phyloP scores from a whole-genome alignment of 2,888 invertebrate genomes.

The Eupithecia inturbata region DNA sequence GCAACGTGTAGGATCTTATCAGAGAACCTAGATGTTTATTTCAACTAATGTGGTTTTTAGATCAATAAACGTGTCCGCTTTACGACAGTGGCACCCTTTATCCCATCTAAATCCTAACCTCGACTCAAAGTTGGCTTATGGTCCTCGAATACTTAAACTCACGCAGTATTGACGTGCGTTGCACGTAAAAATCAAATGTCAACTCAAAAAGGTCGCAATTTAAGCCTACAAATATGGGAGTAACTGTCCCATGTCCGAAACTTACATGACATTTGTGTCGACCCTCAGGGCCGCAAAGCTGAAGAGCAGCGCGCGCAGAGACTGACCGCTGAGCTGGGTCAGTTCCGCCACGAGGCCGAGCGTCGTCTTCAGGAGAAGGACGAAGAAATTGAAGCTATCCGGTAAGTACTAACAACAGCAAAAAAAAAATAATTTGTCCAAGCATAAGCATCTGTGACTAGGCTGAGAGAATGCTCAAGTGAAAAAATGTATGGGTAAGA shows the following conservation, averaged over 20 bases:
- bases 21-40: neutral
- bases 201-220: neutral
- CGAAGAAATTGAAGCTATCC: slow-evolving; percentile 98
- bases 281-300: slow-evolving; percentile 93
- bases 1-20: neutral
- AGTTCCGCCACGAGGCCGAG: slow-evolving; percentile 98
- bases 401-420: slow-evolving; percentile 88
- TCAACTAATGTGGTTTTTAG: too few species aligned
- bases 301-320: slow-evolving; percentile 98
- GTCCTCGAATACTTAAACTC: neutral
- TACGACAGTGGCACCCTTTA: neutral
- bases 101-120: neutral
- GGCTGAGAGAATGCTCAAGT: neutral
- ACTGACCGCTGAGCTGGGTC: slow-evolving; percentile 95
- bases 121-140: neutral
- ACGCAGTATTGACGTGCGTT: neutral
- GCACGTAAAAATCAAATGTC: neutral
- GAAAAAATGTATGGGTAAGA: neutral
- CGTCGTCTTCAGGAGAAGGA: slow-evolving; percentile 99
- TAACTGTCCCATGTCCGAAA: neutral
- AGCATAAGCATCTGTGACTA: neutral
- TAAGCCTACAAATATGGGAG: neutral
- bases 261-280: neutral
- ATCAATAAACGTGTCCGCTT: neutral
- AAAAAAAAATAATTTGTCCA: neutral